phyloP scores from a whole-genome alignment of 2,888 invertebrate species.

The Epirrita christyi region DNA sequence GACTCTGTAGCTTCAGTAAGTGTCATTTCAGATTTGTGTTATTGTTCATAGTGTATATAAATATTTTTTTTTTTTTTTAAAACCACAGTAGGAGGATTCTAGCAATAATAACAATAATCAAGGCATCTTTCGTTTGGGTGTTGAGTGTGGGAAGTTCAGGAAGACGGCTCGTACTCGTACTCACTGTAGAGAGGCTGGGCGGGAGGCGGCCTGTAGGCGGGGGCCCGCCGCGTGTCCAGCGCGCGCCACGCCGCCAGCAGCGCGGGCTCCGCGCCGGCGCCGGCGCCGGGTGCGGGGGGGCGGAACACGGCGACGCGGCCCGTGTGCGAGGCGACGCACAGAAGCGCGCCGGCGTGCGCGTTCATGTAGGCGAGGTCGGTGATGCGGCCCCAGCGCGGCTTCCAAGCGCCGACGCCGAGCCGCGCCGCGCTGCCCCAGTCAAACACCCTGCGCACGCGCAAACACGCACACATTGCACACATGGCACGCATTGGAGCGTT shows the following conservation, averaged over 20 bases:
- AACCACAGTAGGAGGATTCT: too few species aligned
- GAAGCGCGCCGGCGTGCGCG: slow-evolving; percentile 91
- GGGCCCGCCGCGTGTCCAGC: slow-evolving; percentile 85
- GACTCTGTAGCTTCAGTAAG: too few species aligned
- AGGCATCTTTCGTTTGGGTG: too few species aligned
- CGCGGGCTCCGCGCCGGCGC: slow-evolving; percentile 94
- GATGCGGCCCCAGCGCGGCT: slow-evolving; percentile 86
- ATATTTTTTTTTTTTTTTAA: too few species aligned
- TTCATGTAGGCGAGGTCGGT: slow-evolving; percentile 93
- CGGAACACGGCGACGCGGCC: slow-evolving; percentile 90
- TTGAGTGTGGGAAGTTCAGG: too few species aligned
- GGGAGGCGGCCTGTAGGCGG: slow-evolving; percentile 73
- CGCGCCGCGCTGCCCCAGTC: slow-evolving; percentile 92
- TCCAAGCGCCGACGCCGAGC: slow-evolving; percentile 86
- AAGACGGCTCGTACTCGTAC: slow-evolving; percentile 36
- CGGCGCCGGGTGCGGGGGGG: slow-evolving; percentile 93
- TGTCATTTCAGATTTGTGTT: too few species aligned
- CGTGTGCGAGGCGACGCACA: slow-evolving; percentile 91
- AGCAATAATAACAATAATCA: too few species aligned
- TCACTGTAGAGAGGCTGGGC: slow-evolving; percentile 74
- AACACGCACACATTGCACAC: background rate
- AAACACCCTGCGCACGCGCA: slow-evolving; percentile 86
- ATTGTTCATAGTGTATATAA: too few species aligned
- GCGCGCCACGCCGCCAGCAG: slow-evolving; percentile 93
- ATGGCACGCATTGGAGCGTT: too few species aligned